These are phyloP conservation scores for Oscarella lobularis DNA, from an alignment of 37 sponge, comb jelly and placozoan species.

Conservation along the genomic window DNA sequence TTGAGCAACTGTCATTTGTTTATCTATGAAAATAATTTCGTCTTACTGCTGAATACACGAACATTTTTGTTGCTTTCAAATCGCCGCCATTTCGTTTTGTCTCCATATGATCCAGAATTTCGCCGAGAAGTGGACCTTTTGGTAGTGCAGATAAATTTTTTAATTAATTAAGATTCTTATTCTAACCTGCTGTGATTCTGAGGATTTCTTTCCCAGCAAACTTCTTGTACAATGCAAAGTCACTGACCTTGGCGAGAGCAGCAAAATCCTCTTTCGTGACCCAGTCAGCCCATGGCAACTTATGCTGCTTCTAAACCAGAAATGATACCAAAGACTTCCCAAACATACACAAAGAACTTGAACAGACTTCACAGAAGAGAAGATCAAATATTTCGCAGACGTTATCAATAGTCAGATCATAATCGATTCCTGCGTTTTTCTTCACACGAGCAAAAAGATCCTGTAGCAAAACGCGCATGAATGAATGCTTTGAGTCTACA, in stretches of 20 bases:
- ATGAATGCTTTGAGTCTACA: too few relatives aligned
- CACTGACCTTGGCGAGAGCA: not conserved
- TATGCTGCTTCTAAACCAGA: not conserved
- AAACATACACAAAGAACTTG: not conserved
- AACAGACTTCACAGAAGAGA: conserved; percentile 2
- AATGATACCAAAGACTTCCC: not conserved
- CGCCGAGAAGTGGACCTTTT: not conserved
- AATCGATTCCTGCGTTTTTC: not conserved
- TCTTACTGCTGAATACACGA: conserved; percentile 7
- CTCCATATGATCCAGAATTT: not conserved
- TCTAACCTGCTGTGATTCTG: not conserved
- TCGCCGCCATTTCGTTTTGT: not conserved
- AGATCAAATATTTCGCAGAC: not conserved
- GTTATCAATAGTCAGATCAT: not conserved
- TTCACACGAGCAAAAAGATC: too few relatives aligned
- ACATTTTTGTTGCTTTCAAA: not conserved
- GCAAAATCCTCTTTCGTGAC: not conserved
- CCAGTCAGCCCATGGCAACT: not conserved
- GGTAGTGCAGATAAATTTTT: too few relatives aligned
- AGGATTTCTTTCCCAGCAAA: not conserved
- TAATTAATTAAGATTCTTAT: not conserved
- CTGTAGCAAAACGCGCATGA: too few relatives aligned
- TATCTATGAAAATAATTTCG: not conserved
- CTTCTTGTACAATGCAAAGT: not conserved
- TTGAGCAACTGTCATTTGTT: not conserved